A percentile compares a stretch with the other conserved stretches of the same genome.
Evolutionary conservation across 2,888 invertebrate genomes (phyloP).

Genomic region (Leptura quadrifasciata): DNA sequence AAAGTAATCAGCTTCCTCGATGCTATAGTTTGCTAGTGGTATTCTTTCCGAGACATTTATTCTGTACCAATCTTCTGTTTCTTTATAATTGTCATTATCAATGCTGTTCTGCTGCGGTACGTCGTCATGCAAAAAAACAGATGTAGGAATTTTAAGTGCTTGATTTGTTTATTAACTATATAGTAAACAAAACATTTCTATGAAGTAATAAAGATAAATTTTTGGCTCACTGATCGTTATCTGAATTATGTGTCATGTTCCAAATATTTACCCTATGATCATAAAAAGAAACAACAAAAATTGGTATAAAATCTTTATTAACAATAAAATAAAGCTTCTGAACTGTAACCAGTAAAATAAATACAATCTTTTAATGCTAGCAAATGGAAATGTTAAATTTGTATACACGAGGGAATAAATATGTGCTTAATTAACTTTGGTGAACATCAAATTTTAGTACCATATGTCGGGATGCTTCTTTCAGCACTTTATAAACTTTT

Average conservation of each 20-base stretch:
- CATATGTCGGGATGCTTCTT: conserved; percentile 56
- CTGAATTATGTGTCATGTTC: neutral
- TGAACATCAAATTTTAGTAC: conserved; percentile 10
- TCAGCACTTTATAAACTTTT: conserved; percentile 61
- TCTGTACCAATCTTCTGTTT: too few species aligned
- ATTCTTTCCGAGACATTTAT: too few species aligned
- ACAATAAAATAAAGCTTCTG: conserved; percentile 31
- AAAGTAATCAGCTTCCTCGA: too few species aligned
- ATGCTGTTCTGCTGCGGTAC: too few species aligned
- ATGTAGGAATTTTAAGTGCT: neutral
- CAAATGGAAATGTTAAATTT: conserved; percentile 6
- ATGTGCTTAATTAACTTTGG: neutral
- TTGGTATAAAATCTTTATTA: conserved; percentile 24
- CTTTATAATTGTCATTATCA: too few species aligned
- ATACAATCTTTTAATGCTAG: conserved; percentile 9
- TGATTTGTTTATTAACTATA: too few species aligned
- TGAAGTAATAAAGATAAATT: too few species aligned
- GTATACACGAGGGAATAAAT: neutral
- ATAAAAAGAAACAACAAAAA: conserved; percentile 14
- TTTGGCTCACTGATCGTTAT: neutral
- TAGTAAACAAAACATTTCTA: too few species aligned
- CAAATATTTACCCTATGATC: conserved; percentile 12
- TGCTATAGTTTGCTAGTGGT: too few species aligned
- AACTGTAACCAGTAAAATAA: neutral
- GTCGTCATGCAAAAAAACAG: too few species aligned